Evolutionary conservation across 2,113 vertebrate species (phyloP).

Genomic region (Xyrauchen texanus): DNA sequence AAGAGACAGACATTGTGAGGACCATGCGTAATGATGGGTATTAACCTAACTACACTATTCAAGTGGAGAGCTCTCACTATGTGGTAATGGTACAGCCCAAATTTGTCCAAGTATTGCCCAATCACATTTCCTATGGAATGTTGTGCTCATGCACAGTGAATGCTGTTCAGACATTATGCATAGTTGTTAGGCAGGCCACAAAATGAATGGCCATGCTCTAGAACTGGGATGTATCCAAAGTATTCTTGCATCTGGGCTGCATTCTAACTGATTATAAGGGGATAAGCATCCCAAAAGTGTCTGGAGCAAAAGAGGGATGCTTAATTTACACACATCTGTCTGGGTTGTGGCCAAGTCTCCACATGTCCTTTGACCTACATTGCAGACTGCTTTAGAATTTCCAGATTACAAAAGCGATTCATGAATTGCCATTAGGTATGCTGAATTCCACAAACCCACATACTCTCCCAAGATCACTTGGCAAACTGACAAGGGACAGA

Average conservation of each 20-base stretch:
- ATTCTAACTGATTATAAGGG: constrained; percentile 48
- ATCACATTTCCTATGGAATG: constrained; percentile 7
- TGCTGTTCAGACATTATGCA: constrained; percentile 15
- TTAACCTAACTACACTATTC: too few relatives aligned
- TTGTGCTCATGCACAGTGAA: constrained; percentile 10
- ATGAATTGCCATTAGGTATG: constrained; percentile 26
- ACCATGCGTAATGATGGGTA: background rate
- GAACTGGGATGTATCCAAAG: constrained; percentile 34
- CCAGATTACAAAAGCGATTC: constrained; percentile 31
- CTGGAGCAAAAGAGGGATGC: constrained; percentile 48
- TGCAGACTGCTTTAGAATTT: constrained; percentile 36
- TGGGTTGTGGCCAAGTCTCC: constrained; percentile 34
- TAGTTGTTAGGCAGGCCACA: constrained; percentile 40
- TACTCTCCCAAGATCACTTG: constrained; percentile 15
- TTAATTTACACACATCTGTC: constrained; percentile 54
- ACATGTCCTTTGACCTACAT: constrained; percentile 46
- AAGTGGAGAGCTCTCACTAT: too few relatives aligned
- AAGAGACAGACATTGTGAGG: background rate
- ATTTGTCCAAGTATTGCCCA: constrained; percentile 12
- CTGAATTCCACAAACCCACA: constrained; percentile 24
- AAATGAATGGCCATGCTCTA: constrained; percentile 48
- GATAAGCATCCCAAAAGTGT: constrained; percentile 53
- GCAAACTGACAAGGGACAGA: background rate
- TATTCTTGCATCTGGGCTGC: background rate
- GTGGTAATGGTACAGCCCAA: background rate